phyloP scores from a whole-genome alignment of 2,113 vertebrate genomes.

The Pseudorasbora parva region DNA sequence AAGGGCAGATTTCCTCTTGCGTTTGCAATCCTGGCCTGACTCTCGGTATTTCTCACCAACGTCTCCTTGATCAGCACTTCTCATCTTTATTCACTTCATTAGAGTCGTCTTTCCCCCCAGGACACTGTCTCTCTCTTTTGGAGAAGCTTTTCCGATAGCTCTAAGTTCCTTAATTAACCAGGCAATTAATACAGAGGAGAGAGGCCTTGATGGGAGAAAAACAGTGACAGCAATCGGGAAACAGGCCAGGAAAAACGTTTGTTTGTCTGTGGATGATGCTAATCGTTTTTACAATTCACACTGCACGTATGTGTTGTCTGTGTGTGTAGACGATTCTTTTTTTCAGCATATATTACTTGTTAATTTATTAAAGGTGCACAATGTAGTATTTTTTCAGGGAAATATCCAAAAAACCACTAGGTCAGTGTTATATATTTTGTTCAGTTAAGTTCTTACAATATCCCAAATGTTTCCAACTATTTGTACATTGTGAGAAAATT shows the following conservation, averaged over 20 bases:
- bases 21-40: constrained; percentile 14
- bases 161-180: constrained; percentile 68
- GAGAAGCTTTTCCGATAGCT: constrained; percentile 54
- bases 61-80: constrained; percentile 46
- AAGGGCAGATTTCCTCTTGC: constrained; percentile 20
- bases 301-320: neutral
- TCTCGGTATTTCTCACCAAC: constrained; percentile 13
- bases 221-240: constrained; percentile 24
- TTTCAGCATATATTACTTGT: no score
- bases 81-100: constrained; percentile 65
- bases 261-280: neutral
- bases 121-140: constrained; percentile 57
- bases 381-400: no score
- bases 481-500: no score
- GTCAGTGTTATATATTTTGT: no score
- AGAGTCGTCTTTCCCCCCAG: constrained; percentile 56
- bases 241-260: constrained; percentile 13
- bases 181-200: constrained; percentile 63
- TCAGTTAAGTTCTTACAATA: no score
- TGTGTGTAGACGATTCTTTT: neutral
- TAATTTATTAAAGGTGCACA: no score
- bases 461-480: no score
- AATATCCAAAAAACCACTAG: no score
- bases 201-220: constrained; percentile 36
- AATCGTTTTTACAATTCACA: neutral